Base-by-base conservation (phyloP, 1,140 invertebrate species). In the Nylanderia fulva region DNA sequence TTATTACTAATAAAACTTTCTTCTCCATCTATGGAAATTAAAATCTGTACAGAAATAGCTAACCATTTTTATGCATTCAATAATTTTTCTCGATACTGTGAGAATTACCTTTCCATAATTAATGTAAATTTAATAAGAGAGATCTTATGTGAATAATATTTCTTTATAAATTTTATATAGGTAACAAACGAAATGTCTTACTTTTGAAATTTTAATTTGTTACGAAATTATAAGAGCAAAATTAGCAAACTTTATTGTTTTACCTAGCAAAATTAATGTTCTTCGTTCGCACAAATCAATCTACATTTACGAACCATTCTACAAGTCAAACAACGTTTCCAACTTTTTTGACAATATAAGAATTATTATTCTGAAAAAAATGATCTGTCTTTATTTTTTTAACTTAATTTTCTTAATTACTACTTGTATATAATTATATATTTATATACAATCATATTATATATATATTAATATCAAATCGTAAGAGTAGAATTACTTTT, bases 401-500 rank as follows among this genome's bases (percentile, higher is more conserved):
- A 60, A 61, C 21, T 71, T 0, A 52, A 9, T 27, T 29, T 71
- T n/a, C 0, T 8, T 21, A 21, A 56, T 7, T 71, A 56, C 4
- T n/a, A 56, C 2, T 71, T 13, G 18, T 48, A 48, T 69, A 27
- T 24, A 13, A 29, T 71, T 29, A 52, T 15, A 68, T 18, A 27
- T 48, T 69, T 29, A 13, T 42, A n/a, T 6, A 45, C n/a, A n/a
- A n/a, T 42, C 5, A 42, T 3, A n/a, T 42, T 68, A 24, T 69
- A 15, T 18, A 48, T 8, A 11, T 1, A 9, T 21, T 33, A 71
- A 0, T 72, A 72, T 24, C 8, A 13, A 3, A 45, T 45, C n/a
- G 2, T 24, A 52, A 71, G 9, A 71, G 69, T 21, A 71, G 9
- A 71, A 48, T 48, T 48, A 48, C 45, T 48, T 21, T 21, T 72